These are phyloP conservation scores for Illadopsis cleaveri DNA, from an alignment of 2,113 vertebrate genomes.

Conservation along the genomic window DNA sequence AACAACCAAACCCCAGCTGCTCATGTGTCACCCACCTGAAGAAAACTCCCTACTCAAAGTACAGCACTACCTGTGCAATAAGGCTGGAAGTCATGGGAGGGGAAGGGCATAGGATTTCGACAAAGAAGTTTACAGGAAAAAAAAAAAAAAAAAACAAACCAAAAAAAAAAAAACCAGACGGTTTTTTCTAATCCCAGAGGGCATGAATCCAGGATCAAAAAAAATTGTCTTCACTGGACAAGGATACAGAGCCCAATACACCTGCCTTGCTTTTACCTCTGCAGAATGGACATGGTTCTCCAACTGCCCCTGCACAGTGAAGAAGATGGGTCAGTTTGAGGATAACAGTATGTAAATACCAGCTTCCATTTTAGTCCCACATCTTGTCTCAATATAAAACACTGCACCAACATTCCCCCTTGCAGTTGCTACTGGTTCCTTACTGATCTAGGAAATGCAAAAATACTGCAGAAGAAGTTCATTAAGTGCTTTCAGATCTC, in stretches of 20 bases:
- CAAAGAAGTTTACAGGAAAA: not conserved
- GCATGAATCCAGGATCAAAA: not conserved
- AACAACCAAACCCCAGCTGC: not conserved
- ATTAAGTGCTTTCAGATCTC: not conserved
- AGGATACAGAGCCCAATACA: not conserved
- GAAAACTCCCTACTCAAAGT: not conserved
- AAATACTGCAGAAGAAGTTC: not conserved
- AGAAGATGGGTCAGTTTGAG: not conserved
- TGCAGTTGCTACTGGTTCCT: not conserved
- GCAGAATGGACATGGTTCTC: not conserved
- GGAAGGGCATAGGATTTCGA: not conserved
- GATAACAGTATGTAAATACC: not conserved
- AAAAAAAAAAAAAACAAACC: not conserved
- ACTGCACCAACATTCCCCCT: not conserved
- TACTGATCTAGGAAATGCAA: not conserved
- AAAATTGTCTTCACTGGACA: not conserved
- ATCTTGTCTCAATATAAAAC: not conserved
- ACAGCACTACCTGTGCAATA: not conserved
- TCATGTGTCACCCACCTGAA: not conserved
- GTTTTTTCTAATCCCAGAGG: not conserved
- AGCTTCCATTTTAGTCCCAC: not conserved
- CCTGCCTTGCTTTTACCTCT: not conserved
- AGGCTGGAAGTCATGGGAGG: not conserved
- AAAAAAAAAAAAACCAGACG: not conserved
- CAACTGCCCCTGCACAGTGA: not conserved